Evolutionary conservation across 2,797 vertebrate species (phyloP), one percentile per base, ranked within the genome.

Genomic region (Manis pentadactyla): DNA sequence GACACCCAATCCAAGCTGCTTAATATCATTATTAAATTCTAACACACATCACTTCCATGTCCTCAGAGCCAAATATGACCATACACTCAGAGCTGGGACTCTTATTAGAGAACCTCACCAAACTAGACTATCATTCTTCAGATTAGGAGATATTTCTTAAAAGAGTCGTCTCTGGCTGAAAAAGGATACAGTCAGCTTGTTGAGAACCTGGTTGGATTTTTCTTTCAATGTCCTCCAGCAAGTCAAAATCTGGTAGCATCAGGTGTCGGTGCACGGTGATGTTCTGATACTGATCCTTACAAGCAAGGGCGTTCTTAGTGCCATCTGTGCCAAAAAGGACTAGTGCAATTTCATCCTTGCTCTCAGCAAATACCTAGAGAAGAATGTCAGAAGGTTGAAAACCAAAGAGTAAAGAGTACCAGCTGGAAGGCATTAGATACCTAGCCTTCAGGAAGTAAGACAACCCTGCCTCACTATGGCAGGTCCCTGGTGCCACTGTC

Each of bases 131-230:
- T 49, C 59, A 46, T 53, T 79, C 64, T 59, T 46, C 42, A 31
- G 49, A 81, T 53, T 73, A 88, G 83, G 74, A 12, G 19, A 86
- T 82, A 90, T 39, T 66, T 93, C 59, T 87, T 81, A 73, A 39
- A 73, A 39, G 85, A 94, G 49, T 93, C n/a, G 95, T 78, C 71
- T 90, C 15, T 63, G 27, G 66, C 8, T 92, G 31, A 92, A 91
- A 27, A 98, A 99, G 99, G 99, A 99, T 99, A 99, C 99, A 99
- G 97, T 99, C 99, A 21, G 99, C 99, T 97, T 99, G 99, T 74
- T 99, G 96, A 97, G 97, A 98, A 75, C 99, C 98, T 75, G 99
- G 98, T 18, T 99, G 99, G 95, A 99, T 98, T 79, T 97, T 94
- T 95, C 98, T 98, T 96, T 99, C 98, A 87, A 99, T 99, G 90